A percentile compares a stretch with the other conserved stretches of the same genome.
Conservation (phyloP, 2,888 invertebrate genomes). For the Pherbina coryleti region DNA sequence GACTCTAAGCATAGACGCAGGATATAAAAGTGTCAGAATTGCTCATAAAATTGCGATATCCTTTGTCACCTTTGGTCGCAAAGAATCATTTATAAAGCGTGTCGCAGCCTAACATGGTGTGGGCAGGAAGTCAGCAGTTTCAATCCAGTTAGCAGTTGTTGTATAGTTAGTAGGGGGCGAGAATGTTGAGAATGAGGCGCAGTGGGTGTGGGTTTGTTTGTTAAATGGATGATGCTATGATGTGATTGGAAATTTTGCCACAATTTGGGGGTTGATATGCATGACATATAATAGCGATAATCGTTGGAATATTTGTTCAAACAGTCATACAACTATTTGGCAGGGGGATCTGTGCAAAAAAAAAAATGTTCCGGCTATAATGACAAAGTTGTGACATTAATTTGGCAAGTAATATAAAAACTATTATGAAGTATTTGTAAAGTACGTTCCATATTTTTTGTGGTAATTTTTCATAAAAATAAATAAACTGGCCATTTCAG, state of each 20-base stretch:
- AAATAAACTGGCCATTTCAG: too few species aligned
- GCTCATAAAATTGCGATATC: slow-evolving; percentile 63
- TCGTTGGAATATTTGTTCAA: not conserved
- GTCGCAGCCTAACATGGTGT: slow-evolving; percentile 1
- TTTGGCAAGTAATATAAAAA: too few species aligned
- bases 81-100: slow-evolving; percentile 49
- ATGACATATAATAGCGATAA: slow-evolving; percentile 5
- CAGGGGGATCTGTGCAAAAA: too few species aligned
- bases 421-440: too few species aligned
- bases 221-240: not conserved
- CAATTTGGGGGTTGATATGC: not conserved
- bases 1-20: slow-evolving; percentile 21
- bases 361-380: too few species aligned
- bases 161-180: not conserved
- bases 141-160: not conserved
- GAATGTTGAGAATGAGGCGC: not conserved
- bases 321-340: too few species aligned
- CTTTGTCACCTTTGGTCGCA: slow-evolving; percentile 63
- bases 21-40: slow-evolving; percentile 45
- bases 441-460: too few species aligned
- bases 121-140: not conserved
- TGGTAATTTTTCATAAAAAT: too few species aligned
- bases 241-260: not conserved
- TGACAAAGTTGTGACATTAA: too few species aligned
- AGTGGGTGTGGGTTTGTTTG: not conserved